Conservation (phyloP, 2,113 vertebrate genomes). For the Erythrolamprus reginae region DNA sequence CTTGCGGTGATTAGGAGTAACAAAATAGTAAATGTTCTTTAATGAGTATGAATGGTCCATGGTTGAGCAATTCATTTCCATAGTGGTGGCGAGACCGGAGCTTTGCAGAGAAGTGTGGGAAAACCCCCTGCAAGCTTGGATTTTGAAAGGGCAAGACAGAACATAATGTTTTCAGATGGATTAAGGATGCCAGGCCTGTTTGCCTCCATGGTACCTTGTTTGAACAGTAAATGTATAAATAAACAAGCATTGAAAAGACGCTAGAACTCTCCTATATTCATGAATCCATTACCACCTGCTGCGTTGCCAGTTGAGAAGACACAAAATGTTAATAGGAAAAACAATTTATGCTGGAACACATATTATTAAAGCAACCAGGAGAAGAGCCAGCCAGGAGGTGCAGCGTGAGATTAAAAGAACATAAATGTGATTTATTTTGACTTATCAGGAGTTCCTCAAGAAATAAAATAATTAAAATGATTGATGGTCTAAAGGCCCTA, state of each 20-base stretch:
- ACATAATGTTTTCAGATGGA: not conserved
- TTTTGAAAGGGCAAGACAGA: not conserved
- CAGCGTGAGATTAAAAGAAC: not conserved
- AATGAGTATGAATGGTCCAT: not conserved
- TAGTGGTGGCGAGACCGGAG: not conserved
- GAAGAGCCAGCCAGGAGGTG: not conserved
- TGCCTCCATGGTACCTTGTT: not conserved
- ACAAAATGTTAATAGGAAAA: not conserved
- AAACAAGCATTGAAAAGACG: not conserved
- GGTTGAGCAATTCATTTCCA: not conserved
- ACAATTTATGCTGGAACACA: not conserved
- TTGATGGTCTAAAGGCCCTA: not conserved
- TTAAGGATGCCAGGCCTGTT: not conserved
- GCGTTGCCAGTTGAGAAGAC: not conserved
- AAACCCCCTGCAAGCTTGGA: not conserved
- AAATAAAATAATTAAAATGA: not conserved
- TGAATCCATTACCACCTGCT: not conserved
- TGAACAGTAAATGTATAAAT: not conserved
- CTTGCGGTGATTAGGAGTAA: not conserved
- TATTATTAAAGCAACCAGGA: not conserved
- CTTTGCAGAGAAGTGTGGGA: not conserved
- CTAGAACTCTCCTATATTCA: not conserved
- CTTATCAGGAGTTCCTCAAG: not conserved
- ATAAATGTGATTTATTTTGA: not conserved
- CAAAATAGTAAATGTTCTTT: not conserved